phyloP scores from a whole-genome alignment of 1,140 invertebrate genomes.

The Drosophila albomicans region DNA sequence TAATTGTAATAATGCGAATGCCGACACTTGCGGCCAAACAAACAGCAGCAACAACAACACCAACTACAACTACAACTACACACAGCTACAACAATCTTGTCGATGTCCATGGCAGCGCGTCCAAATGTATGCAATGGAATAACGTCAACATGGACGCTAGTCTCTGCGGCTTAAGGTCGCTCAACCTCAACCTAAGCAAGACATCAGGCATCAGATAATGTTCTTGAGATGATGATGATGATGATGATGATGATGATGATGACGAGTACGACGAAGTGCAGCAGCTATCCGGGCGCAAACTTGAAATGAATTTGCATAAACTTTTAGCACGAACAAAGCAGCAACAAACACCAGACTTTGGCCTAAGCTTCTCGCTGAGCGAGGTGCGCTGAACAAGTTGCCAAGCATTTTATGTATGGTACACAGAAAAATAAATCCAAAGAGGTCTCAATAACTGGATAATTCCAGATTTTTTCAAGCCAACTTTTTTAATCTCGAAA shows the following conservation, averaged over 20 bases:
- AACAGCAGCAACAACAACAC: slow-evolving; percentile 50
- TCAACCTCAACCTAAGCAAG: slow-evolving; percentile 48
- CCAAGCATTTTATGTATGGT: no score
- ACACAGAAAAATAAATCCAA: no score
- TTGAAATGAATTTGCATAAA: slow-evolving; percentile 83
- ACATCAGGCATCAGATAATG: slow-evolving; percentile 52
- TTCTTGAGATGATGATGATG: slow-evolving; percentile 28
- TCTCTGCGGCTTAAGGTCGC: slow-evolving; percentile 44
- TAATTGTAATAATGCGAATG: slow-evolving; percentile 80
- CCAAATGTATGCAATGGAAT: slow-evolving; percentile 41
- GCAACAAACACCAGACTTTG: slow-evolving; percentile 22
- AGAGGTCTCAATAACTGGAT: no score
- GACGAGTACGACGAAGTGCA: no score
- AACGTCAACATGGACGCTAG: slow-evolving; percentile 31
- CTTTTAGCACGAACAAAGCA: slow-evolving; percentile 57
- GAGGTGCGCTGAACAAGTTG: slow-evolving; percentile 10
- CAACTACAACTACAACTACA: slow-evolving; percentile 34
- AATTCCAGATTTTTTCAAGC: no score
- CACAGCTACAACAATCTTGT: slow-evolving; percentile 8
- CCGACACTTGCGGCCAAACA: slow-evolving; percentile 74
- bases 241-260: slow-evolving; percentile 52
- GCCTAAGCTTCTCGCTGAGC: slow-evolving; percentile 2
- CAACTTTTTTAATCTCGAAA: no score
- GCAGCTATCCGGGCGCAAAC: slow-evolving; percentile 48
- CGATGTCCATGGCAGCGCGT: slow-evolving; percentile 26